phyloP scores from a whole-genome alignment of 2,113 vertebrate species.

The Solea senegalensis region DNA sequence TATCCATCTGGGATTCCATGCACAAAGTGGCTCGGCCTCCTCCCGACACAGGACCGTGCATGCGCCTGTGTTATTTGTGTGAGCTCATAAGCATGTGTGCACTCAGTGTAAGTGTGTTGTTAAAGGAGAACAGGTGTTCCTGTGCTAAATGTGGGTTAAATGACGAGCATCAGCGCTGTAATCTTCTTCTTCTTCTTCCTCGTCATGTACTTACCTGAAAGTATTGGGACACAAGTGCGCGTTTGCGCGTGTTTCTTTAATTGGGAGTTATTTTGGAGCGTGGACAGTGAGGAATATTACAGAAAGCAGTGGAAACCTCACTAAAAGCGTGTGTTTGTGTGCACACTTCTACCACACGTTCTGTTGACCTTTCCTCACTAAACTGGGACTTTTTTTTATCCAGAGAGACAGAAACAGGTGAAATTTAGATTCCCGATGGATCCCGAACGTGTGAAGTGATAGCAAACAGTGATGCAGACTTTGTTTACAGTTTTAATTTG shows the following conservation, averaged over 20 bases:
- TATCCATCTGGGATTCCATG: constrained; percentile 39
- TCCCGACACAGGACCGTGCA: constrained; percentile 2
- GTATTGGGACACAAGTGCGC: not conserved
- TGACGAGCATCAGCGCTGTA: constrained; percentile 8
- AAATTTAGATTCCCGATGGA: constrained; percentile 30
- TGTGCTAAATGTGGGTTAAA: constrained; percentile 15
- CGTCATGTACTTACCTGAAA: not conserved
- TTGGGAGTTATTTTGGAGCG: constrained; percentile 53
- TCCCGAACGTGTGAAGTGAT: constrained; percentile 14
- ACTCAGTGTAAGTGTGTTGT: constrained; percentile 9
- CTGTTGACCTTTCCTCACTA: constrained; percentile 48
- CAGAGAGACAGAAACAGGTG: constrained; percentile 22
- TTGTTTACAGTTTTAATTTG: constrained; percentile 29
- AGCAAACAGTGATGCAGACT: not conserved
- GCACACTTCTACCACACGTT: constrained; percentile 18
- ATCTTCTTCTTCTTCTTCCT: not conserved
- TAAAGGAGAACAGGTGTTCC: constrained; percentile 33
- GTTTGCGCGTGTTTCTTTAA: constrained; percentile 7
- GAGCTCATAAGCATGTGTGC: not conserved
- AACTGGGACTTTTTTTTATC: constrained; percentile 28
- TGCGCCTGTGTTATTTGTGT: constrained; percentile 1
- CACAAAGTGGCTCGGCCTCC: not conserved
- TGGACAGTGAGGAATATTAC: constrained; percentile 70
- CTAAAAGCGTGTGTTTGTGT: constrained; percentile 10
- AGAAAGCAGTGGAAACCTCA: constrained; percentile 74